Conservation (phyloP, 2,888 invertebrate genomes). For the Epistrophe grossulariae region DNA sequence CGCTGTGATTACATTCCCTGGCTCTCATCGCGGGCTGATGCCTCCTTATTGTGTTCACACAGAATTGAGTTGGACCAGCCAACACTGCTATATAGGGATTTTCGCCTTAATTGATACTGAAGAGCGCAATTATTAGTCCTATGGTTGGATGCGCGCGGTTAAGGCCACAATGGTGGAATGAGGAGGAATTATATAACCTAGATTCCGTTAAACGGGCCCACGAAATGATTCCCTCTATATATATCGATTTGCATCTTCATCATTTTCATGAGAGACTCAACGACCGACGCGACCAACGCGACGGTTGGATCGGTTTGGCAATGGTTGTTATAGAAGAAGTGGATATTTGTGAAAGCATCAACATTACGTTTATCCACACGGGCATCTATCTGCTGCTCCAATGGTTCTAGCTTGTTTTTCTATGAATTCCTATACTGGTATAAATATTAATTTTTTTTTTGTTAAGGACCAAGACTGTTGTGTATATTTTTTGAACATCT, state of each 20-base stretch:
- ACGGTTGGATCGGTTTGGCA: neutral
- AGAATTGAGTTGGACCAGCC: conserved; percentile 52
- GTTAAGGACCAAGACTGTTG: conserved; percentile 37
- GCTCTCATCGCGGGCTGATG: conserved; percentile 1
- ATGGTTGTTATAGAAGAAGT: conserved; percentile 2
- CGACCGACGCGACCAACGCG: neutral
- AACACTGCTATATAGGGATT: conserved; percentile 41
- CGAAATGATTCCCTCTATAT: conserved; percentile 25
- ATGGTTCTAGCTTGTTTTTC: conserved; percentile 4
- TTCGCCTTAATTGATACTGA: conserved; percentile 68
- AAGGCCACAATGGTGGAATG: neutral
- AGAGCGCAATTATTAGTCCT: conserved; percentile 69
- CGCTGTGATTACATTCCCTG: conserved; percentile 30
- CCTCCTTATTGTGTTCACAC: conserved; percentile 40
- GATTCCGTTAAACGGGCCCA: conserved; percentile 48
- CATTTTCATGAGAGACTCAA: neutral
- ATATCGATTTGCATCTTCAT: conserved; percentile 37
- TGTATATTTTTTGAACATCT: conserved; percentile 37
- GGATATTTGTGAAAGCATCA: conserved; percentile 45
- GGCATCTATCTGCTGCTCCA: conserved; percentile 22
- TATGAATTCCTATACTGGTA: neutral
- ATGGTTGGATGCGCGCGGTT: conserved; percentile 54
- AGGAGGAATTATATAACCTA: conserved; percentile 33
- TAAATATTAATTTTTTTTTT: conserved; percentile 31
- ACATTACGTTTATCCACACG: conserved; percentile 9